Evolutionary conservation across 2,888 invertebrate species (phyloP), one percentile per base, ranked within the genome.

Genomic region (Lasioglossum lativentre): DNA sequence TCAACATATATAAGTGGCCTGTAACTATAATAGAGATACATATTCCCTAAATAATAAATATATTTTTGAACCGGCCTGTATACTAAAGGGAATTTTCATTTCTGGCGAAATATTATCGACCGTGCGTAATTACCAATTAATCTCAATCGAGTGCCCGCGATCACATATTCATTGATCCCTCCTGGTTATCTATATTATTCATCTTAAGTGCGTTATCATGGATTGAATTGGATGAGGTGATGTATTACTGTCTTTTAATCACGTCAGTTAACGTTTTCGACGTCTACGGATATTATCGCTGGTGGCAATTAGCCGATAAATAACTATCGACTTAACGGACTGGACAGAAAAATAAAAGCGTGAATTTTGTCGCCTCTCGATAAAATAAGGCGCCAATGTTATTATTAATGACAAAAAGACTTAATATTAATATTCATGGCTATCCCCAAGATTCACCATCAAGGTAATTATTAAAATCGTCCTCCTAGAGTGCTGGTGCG

Each of bases 131-230:
- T 47, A 75, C 5, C 74, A 23, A 59, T 80, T 80, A 59, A 82
- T 83, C 63, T 52, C 71, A 71, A 82, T 75, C 71, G 42, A 71
- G 16, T 34, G 56, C 42, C 79, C n/a, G 16, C 27, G 27, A 79
- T 47, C 34, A 82, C 40, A 27, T 47, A 19, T 75, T 63, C 71
- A 38, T 59, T 27, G 34, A 75, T 63, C 70, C n/a, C 45, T 27
- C 38, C 2, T 16, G n/a, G 59, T 75, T 72, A 83, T 82, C 75
- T 75, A 75, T 82, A 82, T 83, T 83, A 82, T 83, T 82, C 71
- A 83, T 75, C 63, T 71, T 3, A 14, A 52, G 42, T 75, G 59
- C 75, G 16, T 80, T 80, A 82, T 59, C 81, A 34, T 27, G 8
- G 76, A 30, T 34, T n/a, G 34, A 71, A 10, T 14, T 71, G 27